Evolutionary conservation across 2,797 vertebrate genomes (phyloP).

Genomic region (Loris lydekkerianus): DNA sequence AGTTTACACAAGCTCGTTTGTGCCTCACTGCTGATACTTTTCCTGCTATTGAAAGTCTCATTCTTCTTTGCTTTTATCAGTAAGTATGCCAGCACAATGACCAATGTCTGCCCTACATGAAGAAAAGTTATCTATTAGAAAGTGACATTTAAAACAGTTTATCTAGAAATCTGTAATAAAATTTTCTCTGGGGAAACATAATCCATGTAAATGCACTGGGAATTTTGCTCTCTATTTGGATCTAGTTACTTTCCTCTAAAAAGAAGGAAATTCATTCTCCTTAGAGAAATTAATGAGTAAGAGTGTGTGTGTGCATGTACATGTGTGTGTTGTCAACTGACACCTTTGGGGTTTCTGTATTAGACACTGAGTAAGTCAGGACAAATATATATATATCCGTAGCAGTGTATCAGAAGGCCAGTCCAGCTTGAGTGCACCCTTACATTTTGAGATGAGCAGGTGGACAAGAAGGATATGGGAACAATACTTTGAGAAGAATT

Average conservation of each 20-base stretch:
- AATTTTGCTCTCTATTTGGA: not conserved
- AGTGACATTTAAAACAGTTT: not conserved
- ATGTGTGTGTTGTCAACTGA: not conserved
- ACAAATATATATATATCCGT: not conserved
- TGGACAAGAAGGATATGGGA: not conserved
- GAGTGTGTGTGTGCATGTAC: not conserved
- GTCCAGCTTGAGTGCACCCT: not conserved
- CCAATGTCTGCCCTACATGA: not conserved
- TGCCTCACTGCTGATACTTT: constrained; percentile 41
- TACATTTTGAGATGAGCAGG: not conserved
- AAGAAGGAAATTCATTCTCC: not conserved
- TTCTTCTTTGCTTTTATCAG: constrained; percentile 69
- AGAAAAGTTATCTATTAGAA: not conserved
- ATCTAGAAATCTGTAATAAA: not conserved
- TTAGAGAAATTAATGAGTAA: not conserved
- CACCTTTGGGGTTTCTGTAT: not conserved
- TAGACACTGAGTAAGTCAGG: not conserved
- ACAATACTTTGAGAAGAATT: constrained; percentile 25
- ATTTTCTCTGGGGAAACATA: not conserved
- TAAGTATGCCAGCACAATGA: constrained; percentile 62
- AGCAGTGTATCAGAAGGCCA: not conserved
- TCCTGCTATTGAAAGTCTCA: constrained; percentile 58
- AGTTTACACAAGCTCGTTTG: not conserved
- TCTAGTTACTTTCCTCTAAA: not conserved
- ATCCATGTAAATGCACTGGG: not conserved